Conservation (phyloP, 2,113 vertebrate genomes). For the Cebidichthys violaceus region DNA sequence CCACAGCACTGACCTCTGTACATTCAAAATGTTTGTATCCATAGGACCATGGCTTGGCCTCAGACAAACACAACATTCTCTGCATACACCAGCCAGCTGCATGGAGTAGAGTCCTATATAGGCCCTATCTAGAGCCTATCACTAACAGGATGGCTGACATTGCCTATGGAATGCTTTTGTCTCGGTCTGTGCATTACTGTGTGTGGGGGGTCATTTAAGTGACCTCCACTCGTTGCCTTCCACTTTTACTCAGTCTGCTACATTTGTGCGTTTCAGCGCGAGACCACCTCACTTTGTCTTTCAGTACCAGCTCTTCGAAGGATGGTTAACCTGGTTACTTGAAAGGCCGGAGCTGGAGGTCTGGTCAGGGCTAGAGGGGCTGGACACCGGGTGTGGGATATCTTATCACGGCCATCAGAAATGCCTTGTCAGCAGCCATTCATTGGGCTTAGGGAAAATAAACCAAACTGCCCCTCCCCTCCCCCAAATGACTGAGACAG, state of each 20-base stretch:
- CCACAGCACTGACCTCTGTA: constrained; percentile 47
- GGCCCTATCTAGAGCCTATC: constrained; percentile 67
- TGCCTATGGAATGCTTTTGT: constrained; percentile 78
- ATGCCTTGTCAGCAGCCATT: constrained; percentile 86
- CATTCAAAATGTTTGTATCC: constrained; percentile 52
- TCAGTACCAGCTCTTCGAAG: constrained; percentile 80
- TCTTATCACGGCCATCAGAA: constrained; percentile 85
- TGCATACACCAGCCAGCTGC: constrained; percentile 63
- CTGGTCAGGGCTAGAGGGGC: constrained; percentile 58
- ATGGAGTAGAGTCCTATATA: constrained; percentile 30
- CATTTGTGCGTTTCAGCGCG: constrained; percentile 69
- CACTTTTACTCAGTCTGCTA: constrained; percentile 76
- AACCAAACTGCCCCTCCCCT: constrained; percentile 76
- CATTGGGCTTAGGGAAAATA: constrained; percentile 84
- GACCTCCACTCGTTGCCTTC: constrained; percentile 69
- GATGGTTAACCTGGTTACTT: constrained; percentile 76
- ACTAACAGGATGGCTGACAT: constrained; percentile 66
- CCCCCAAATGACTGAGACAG: constrained; percentile 76
- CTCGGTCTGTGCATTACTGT: constrained; percentile 59
- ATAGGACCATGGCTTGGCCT: constrained; percentile 44
- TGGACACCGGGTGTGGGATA: constrained; percentile 75
- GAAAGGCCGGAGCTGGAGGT: constrained; percentile 70
- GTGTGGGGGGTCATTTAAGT: constrained; percentile 69
- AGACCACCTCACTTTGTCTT: constrained; percentile 84
- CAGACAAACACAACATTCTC: constrained; percentile 62